phyloP scores from a whole-genome alignment of 2,888 invertebrate genomes.

The Chymomyza procnemis region DNA sequence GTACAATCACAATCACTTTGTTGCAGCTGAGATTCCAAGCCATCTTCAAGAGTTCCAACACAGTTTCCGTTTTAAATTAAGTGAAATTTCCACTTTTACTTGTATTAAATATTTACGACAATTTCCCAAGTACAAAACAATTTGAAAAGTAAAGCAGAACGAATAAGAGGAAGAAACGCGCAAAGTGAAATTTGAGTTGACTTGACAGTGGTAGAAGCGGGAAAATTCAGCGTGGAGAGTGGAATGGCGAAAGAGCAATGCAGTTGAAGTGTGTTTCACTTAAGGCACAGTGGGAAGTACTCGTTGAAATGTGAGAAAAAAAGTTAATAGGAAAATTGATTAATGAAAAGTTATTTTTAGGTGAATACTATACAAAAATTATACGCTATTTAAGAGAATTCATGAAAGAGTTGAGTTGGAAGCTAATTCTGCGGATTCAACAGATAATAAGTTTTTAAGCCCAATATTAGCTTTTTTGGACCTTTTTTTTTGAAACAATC shows the following conservation, averaged over 20 bases:
- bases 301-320: too few species aligned
- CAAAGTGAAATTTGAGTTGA: conserved; percentile 52
- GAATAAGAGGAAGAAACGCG: neutral
- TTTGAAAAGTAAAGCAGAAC: neutral
- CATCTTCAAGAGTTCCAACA: conserved; percentile 19
- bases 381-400: too few species aligned
- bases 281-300: neutral
- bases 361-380: too few species aligned
- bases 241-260: conserved; percentile 30
- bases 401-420: too few species aligned
- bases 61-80: conserved; percentile 52
- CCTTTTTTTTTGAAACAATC: too few species aligned
- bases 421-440: too few species aligned
- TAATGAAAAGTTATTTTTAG: too few species aligned
- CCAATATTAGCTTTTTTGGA: too few species aligned
- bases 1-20: neutral
- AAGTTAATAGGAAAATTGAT: too few species aligned
- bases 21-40: neutral
- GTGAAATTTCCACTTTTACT: conserved; percentile 67
- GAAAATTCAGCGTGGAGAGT: neutral
- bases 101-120: conserved; percentile 60
- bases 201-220: conserved; percentile 16
- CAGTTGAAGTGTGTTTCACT: conserved; percentile 35
- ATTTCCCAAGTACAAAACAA: conserved; percentile 25
- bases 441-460: too few species aligned